Evolutionary conservation across 2,113 vertebrate genomes (phyloP).

Genomic region (Empidonax traillii): DNA sequence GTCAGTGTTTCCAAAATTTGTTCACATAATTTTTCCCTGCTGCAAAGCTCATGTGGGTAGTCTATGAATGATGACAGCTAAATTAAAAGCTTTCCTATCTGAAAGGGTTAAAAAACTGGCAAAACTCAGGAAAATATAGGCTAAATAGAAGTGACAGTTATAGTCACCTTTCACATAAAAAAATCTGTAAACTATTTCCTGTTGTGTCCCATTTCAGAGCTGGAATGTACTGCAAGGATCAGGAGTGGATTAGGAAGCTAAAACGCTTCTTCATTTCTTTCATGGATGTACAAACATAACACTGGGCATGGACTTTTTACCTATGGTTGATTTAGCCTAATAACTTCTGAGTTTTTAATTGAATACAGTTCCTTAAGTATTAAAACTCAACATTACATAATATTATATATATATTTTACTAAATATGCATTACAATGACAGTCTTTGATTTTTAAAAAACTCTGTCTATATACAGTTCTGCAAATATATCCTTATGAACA

Average conservation of each 20-base stretch:
- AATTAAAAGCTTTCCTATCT: constrained; percentile 64
- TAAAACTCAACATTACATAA: background rate
- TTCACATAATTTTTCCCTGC: constrained; percentile 38
- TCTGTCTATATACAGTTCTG: background rate
- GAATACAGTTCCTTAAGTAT: constrained; percentile 16
- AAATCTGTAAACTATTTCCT: constrained; percentile 82
- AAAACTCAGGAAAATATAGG: constrained; percentile 67
- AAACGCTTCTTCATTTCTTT: background rate
- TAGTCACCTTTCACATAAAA: constrained; percentile 72
- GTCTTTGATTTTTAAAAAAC: background rate
- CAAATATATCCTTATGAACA: background rate
- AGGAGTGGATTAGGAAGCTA: constrained; percentile 28
- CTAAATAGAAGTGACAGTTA: constrained; percentile 85
- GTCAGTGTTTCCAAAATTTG: constrained; percentile 53
- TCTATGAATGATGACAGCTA: constrained; percentile 38
- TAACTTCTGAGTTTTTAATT: constrained; percentile 29
- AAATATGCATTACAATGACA: background rate
- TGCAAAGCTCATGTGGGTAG: constrained; percentile 26
- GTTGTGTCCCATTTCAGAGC: constrained; percentile 83
- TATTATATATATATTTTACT: background rate
- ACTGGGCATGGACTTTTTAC: background rate
- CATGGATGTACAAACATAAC: background rate
- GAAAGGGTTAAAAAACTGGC: constrained; percentile 73
- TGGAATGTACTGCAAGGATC: constrained; percentile 72
- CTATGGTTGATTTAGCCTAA: background rate